Evolutionary conservation across 2,888 invertebrate genomes (phyloP), one percentile per base, ranked within the genome.

Genomic region (Pristionchus entomophagus): DNA sequence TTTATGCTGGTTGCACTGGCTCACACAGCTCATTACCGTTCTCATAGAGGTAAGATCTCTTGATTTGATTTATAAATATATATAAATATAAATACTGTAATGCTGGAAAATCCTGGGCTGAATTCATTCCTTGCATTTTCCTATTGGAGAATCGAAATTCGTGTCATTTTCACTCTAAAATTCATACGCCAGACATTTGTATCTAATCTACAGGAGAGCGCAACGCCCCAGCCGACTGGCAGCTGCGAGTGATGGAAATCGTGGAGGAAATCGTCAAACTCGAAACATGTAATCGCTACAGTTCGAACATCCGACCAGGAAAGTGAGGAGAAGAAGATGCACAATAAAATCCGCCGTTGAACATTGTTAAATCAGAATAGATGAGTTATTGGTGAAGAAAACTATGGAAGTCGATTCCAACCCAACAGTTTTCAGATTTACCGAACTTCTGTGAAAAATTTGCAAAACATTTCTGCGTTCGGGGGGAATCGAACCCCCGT

Each of bases 401-500:
- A 19, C 38, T 38, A 26, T 26, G 29, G 0, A 10, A 59, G 8
- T 35, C 65, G 38, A 38, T 22, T 6, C 4, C 26, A 38, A 69
- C 14, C 35, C 35, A 38, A 38, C 19, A 1, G 38, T 22, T 17
- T 69, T 59, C n/a, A n/a, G n/a, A 26, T 26, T 38, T 22, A 35
- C 32, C 59, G 10, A 14, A 14, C 10, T 59, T 51, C 12, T 51
- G 17, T 5, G 22, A 29, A 12, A 29, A 17, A 59, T 10, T 14
- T 12, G 82, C 82, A 83, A 83, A 83, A 83, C 35, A 22, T 62
- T 81, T 45, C 26, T 87, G 87, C 87, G 87, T 87, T 85, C 87
- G 87, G 87, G 87, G 86, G 87, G 87, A 87, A 87, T 87, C 87
- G 87, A 87, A 87, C 87, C 87, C 87, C 87, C 87, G 87, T 87